These are phyloP conservation scores for Nezara viridula DNA, from an alignment of 2,888 invertebrate species.

Conservation along the genomic window DNA sequence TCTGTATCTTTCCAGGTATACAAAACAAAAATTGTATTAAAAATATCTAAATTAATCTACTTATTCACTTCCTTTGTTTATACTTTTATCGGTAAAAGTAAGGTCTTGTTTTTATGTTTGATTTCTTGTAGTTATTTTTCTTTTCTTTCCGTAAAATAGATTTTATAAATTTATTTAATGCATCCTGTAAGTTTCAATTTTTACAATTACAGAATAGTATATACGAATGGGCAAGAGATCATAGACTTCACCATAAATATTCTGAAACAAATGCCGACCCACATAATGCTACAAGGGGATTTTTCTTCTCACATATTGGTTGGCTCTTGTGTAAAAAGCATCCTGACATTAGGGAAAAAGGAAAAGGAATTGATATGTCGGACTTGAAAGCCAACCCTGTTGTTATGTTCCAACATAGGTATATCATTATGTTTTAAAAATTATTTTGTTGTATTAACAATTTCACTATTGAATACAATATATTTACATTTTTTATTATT, in stretches of 20 bases:
- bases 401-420: conserved; percentile 90
- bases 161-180: background rate
- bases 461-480: background rate
- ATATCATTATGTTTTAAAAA: conserved; percentile 62
- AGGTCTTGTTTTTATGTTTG: background rate
- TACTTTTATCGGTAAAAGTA: background rate
- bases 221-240: conserved; percentile 69
- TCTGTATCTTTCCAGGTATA: conserved; percentile 91
- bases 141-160: background rate
- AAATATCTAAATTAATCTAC: background rate
- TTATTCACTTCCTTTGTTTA: background rate
- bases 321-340: conserved; percentile 94
- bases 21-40: background rate
- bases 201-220: conserved; percentile 66
- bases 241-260: conserved; percentile 92
- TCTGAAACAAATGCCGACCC: conserved; percentile 95
- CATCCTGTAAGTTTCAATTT: background rate
- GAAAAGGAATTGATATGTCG: conserved; percentile 85
- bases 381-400: conserved; percentile 88
- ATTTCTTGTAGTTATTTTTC: background rate
- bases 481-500: conserved; percentile 28
- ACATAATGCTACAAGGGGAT: conserved; percentile 91
- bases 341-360: conserved; percentile 88
- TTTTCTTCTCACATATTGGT: conserved; percentile 96
- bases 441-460: background rate